Evolutionary conservation across 2,797 vertebrate species (phyloP), one percentile per base, ranked within the genome.

Genomic region (Champsocephalus esox): DNA sequence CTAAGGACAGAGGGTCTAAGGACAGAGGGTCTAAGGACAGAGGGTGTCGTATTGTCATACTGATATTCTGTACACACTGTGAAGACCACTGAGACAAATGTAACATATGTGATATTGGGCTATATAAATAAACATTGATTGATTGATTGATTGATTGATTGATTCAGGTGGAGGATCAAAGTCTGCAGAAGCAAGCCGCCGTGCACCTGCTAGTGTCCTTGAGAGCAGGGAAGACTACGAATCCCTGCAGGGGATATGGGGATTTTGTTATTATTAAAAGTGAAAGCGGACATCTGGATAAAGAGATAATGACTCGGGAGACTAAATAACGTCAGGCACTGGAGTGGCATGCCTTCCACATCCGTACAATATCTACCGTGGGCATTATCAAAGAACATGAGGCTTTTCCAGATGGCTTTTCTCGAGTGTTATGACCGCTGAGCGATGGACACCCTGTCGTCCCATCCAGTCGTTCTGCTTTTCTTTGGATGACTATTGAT

Each of bases 161-260:
- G n/a, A n/a, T n/a, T 80, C 70, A 80, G 64, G 16, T 59, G 64
- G 49, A 86, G 69, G 65, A 83, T 78, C 51, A 12, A 56, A 21
- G 63, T 73, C 77, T 52, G 67, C 72, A 78, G 70, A 77, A 84
- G 70, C 66, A 71, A 65, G 51, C 66, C 16, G 49, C 71, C 21
- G 14, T 57, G 11, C 61, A 19, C 64, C 55, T 69, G 71, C 52
- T 75, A 24, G 70, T 71, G 80, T 81, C 79, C 84, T 89, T 89
- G 73, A 83, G 71, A 45, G 45, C 56, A 68, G 62, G 11, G 52
- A 63, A 77, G 66, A 66, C 73, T 54, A 60, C 9, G 59, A 75
- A 62, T 67, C 56, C 57, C 70, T 67, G 21, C 16, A 74, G 66
- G 41, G 19, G 45, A 73, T 32, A 48, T 34, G 49, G 50, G 14